Evolutionary conservation across 2,113 vertebrate species (phyloP).

Genomic region (Pleuronectes platessa): DNA sequence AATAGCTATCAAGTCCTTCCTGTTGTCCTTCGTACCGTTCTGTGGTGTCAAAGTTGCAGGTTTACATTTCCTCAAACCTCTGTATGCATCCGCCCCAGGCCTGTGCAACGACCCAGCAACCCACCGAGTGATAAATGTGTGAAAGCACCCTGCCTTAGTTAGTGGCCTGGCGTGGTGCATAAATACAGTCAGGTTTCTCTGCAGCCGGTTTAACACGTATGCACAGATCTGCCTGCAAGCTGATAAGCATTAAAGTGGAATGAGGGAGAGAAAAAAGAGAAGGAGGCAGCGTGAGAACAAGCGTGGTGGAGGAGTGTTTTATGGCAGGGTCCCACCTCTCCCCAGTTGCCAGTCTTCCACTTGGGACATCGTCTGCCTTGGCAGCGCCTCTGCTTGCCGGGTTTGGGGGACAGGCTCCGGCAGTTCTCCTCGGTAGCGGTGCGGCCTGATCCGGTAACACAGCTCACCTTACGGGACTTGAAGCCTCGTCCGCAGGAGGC

Average conservation of each 20-base stretch:
- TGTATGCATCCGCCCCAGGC: constrained; percentile 10
- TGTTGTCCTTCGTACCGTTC: constrained; percentile 8
- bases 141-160: constrained; percentile 48
- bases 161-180: constrained; percentile 27
- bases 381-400: constrained; percentile 90
- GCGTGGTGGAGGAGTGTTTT: constrained; percentile 31
- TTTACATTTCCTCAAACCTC: constrained; percentile 1
- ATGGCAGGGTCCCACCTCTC: constrained; percentile 85
- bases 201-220: constrained; percentile 55
- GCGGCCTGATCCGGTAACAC: constrained; percentile 88
- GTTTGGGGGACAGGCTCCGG: constrained; percentile 86
- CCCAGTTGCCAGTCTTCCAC: constrained; percentile 94
- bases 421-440: constrained; percentile 89
- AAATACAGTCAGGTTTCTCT: constrained; percentile 30
- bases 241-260: constrained; percentile 46
- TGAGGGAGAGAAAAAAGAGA: constrained; percentile 4
- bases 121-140: constrained; percentile 31
- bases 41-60: background rate
- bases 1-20: constrained; percentile 25
- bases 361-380: constrained; percentile 90
- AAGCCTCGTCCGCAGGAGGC: constrained; percentile 92
- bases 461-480: constrained; percentile 91
- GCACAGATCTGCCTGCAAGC: constrained; percentile 35
- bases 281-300: constrained; percentile 49
- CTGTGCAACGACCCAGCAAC: constrained; percentile 16